These are phyloP conservation scores for Chiroxiphia lanceolata DNA, from an alignment of 2,797 vertebrate genomes.

Conservation along the genomic window DNA sequence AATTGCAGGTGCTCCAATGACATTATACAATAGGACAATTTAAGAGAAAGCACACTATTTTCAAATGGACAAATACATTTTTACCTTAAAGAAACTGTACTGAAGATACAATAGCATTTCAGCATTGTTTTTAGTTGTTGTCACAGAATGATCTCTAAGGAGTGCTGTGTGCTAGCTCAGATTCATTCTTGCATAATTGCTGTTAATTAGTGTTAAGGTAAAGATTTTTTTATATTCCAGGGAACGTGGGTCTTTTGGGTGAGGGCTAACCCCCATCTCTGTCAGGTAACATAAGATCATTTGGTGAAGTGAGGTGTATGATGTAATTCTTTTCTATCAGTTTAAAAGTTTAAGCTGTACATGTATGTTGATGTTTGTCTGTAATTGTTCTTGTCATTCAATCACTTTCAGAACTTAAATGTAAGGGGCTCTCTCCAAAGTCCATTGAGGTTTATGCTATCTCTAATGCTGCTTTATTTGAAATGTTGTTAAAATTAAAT, in stretches of 20 bases:
- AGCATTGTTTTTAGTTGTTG: background rate
- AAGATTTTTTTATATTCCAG: background rate
- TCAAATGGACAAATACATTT: background rate
- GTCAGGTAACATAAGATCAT: background rate
- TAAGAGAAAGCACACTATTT: background rate
- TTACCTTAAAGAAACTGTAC: background rate
- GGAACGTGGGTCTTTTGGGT: fast-evolving
- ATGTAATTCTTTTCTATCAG: background rate
- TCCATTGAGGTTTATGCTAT: background rate
- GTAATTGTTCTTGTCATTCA: background rate
- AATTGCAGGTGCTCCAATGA: background rate
- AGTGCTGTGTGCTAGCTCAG: background rate
- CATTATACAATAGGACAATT: background rate
- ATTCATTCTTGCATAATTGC: background rate
- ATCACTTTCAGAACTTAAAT: background rate
- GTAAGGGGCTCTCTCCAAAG: background rate
- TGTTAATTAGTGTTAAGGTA: background rate
- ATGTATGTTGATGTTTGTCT: background rate
- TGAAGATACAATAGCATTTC: background rate
- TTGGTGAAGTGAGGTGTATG: background rate
- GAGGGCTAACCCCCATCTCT: background rate
- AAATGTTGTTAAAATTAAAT: background rate
- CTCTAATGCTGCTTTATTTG: background rate
- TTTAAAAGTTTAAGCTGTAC: background rate
- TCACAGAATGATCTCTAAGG: background rate